Base-by-base conservation (phyloP, 2,797 vertebrate genomes). In the Vespertilio murinus region DNA sequence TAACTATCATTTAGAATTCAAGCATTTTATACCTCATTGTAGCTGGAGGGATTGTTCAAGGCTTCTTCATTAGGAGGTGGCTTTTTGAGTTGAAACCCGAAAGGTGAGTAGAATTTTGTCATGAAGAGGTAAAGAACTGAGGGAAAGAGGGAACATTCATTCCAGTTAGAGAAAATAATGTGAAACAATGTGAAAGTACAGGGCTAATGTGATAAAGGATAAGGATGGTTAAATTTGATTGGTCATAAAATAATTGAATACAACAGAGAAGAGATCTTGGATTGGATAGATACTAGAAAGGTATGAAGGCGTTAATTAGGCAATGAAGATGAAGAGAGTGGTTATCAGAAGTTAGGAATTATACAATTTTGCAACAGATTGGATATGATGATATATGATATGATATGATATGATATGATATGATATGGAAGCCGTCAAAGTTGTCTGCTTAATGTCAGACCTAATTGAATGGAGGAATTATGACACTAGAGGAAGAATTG, bases 61-160 rank as follows among this genome's bases (percentile, higher is more conserved):
- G 30, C 42, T 78, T 67, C 35, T 74, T 71, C 67, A 81, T 85
- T 30, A 88, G 59, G 4, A 93, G 45, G 75, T 82, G 18, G 28
- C 40, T 80, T 95, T 94, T 78, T 80, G 18, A 83, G 25, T 84
- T 77, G 42, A 42, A 87, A 93, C 45, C 42, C 87, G 49, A 86
- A 87, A 86, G 30, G 23, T 59, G 17, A 28, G 5, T 88, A 73
- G 54, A 88, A 35, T 89, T 91, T 91, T 59, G 13, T 91, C 33
- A 49, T 49, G 3, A 9, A 79, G 33, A 86, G 18, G 23, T 82
- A 61, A 85, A 91, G 40, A 85, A 47, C 61, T 74, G 9, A 96
- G 49, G 45, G 11, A 78, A 93, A 81, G 22, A 81, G 25, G 52
- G 25, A 85, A 1, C 30, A 82, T 38, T 94, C 33, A 82, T 38